Evolutionary conservation across 1,140 invertebrate species (phyloP).

Genomic region (Atta texana): DNA sequence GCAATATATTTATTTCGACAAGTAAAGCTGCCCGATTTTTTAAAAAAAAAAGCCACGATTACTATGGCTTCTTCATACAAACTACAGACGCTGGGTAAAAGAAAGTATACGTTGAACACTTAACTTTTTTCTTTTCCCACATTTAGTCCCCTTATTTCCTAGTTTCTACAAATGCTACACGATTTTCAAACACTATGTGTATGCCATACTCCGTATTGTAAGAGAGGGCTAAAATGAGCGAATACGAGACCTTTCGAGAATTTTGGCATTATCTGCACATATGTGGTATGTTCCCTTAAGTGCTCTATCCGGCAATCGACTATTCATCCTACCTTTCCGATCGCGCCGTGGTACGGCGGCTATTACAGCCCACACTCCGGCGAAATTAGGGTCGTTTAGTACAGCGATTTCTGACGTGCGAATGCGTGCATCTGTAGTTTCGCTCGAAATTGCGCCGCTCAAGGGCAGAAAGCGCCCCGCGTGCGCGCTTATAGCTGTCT

Average conservation of each 20-base stretch:
- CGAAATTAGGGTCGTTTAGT: constrained; percentile 62
- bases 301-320: constrained; percentile 21
- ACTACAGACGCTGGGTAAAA: too few relatives aligned
- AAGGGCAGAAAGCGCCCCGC: constrained; percentile 41
- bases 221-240: not conserved
- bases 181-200: too few relatives aligned
- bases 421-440: constrained; percentile 3
- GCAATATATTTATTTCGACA: too few relatives aligned
- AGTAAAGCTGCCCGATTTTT: too few relatives aligned
- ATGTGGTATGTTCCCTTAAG: not conserved
- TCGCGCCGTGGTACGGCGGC: constrained; percentile 7
- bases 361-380: constrained; percentile 46
- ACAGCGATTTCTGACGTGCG: constrained; percentile 51
- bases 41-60: too few relatives aligned
- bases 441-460: constrained; percentile 57
- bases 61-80: too few relatives aligned
- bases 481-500: constrained; percentile 44
- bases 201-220: too few relatives aligned
- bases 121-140: too few relatives aligned
- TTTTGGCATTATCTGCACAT: not conserved
- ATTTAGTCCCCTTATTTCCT: too few relatives aligned
- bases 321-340: constrained; percentile 44
- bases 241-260: not conserved
- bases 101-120: too few relatives aligned
- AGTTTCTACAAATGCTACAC: too few relatives aligned